Base-by-base conservation (phyloP, 2,888 invertebrate species). In the Polymixis flavicincta region DNA sequence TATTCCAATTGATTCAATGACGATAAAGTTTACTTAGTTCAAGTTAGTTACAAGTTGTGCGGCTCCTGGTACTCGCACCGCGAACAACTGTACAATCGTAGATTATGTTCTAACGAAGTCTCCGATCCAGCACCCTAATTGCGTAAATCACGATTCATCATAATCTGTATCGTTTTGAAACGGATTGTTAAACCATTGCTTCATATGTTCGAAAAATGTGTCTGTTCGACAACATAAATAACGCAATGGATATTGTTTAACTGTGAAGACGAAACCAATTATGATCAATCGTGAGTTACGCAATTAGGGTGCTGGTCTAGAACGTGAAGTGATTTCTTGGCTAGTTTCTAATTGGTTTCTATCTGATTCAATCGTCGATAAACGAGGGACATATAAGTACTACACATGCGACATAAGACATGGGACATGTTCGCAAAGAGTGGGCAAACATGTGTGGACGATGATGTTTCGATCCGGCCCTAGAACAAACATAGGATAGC, bases 31-130 rank as follows among this genome's bases (percentile, higher is more conserved):
- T 66, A 61, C 73, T 66, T 57, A 28, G 14, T 66, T n/a, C 48
- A 48, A 80, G 57, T 80, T 76, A 57, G 67, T 68, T 28, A 79
- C 32, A 69, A 69, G 68, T 79, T 81, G 5, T 22, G 64, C 55
- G 37, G 80, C n/a, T 52, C 25, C 28, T 17, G 22, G 50, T 63
- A 57, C 63, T 42, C 22, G 48, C 22, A 17, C 48, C 67, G 52
- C 80, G 80, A 80, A 80, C 67, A 80, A 80, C 52, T 78, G 67
- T 63, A 68, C 66, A 74, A 63, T 80, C 28, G 57, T 37, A 74
- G 57, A 67, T 74, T 57, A 68, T 74, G 65, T 65, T 69, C 50
- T 52, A 72, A 78, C 57, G n/a, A 72, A 61, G 32, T 37, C 32
- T 48, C 52, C 14, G 52, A 48, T 60, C 52, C 14, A n/a, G n/a